Evolutionary conservation across 1,140 invertebrate genomes (phyloP), one percentile per base, ranked within the genome.

Genomic region (Atta cephalotes): DNA sequence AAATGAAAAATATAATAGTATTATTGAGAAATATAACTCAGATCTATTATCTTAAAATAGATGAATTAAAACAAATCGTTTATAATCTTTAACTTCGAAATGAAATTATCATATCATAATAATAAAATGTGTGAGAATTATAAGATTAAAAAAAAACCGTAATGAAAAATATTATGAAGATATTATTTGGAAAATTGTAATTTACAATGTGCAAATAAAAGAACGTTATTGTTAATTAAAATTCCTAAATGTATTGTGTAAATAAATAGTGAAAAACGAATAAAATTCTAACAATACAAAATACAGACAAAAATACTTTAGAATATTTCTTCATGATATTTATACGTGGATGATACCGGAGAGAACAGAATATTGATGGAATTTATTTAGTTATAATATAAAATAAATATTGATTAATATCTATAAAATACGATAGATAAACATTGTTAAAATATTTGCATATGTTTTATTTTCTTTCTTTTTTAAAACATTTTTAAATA

Each of bases 351-450:
- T 2, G 4, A 62, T 63, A 63, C 0, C 6, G 0, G 28, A 35
- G 31, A 65, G 18, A 65, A 35, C 63, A 35, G 28, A 16, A 65
- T 35, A 65, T 65, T 31, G 28, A 65, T 0, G 25, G 14, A 16
- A 31, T 65, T 65, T 65, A 35, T 65, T 28, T 18, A 65, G 31
- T 65, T 65, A 65, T 63, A 6, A 65, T 63, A 6, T 65, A 65
- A 65, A 65, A 35, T 65, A 65, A 35, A 65, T 35, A 65, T 65
- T 65, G 63, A 65, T 65, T 65, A 65, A 65, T 35, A 65, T 65
- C 63, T 65, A 35, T 35, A 65, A 35, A 65, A 65, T 31, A 35
- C 31, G 16, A 7, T 31, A 31, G 60, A 4, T 6, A 31, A 65
- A 65, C 31, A 65, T 65, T 65, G 63, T 65, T 35, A 65, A 65